phyloP scores from a whole-genome alignment of 2,113 vertebrate genomes.

The Neotoma lepida region DNA sequence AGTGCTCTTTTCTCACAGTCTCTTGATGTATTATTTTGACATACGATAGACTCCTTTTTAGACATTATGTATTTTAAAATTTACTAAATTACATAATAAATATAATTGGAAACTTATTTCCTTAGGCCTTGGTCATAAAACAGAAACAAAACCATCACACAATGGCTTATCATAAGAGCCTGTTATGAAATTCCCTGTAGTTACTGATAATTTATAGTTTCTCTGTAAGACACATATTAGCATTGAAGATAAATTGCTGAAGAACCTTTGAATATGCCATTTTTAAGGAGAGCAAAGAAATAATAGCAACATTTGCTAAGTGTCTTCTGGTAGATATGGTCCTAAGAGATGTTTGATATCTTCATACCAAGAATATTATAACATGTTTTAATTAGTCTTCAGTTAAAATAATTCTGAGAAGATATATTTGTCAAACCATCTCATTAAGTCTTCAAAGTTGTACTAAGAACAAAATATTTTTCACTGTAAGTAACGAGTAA shows the following conservation, averaged over 20 bases:
- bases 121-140: neutral
- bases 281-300: slow-evolving; percentile 19
- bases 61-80: neutral
- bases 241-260: neutral
- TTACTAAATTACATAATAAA: neutral
- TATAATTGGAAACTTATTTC: neutral
- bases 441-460: neutral
- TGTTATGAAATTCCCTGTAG: neutral
- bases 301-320: neutral
- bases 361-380: slow-evolving; percentile 3
- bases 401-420: slow-evolving; percentile 21
- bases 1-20: slow-evolving; percentile 50
- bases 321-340: neutral
- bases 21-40: slow-evolving; percentile 52
- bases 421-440: neutral
- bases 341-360: neutral
- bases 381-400: neutral
- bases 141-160: neutral
- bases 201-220: neutral
- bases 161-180: slow-evolving; percentile 16
- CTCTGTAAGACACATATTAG: neutral
- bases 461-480: slow-evolving; percentile 5
- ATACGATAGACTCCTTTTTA: neutral
- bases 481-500: neutral
- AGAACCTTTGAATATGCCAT: neutral